Evolutionary conservation across 2,113 vertebrate species (phyloP).

Genomic region (Corythoichthys intestinalis): DNA sequence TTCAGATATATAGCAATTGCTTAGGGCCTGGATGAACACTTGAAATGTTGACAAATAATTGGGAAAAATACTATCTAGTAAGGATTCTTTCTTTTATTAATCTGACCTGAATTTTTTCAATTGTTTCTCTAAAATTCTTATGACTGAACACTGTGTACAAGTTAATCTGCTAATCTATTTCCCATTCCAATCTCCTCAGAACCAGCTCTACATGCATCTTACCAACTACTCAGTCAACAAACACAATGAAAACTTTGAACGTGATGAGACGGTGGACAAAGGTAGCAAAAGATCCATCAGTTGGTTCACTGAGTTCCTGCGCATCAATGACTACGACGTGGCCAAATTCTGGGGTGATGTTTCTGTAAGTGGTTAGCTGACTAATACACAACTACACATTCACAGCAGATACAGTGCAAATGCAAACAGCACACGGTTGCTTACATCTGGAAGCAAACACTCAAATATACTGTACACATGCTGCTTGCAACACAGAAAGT

Average conservation of each 20-base stretch:
- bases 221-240: slow-evolving; percentile 99
- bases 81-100: background rate
- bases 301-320: slow-evolving; percentile 97
- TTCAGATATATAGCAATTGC: too few species aligned
- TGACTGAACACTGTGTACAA: background rate
- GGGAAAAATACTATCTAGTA: background rate
- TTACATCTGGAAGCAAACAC: slow-evolving; percentile 7
- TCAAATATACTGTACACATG: slow-evolving; percentile 17
- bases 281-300: slow-evolving; percentile 97
- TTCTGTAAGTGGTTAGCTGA: slow-evolving; percentile 80
- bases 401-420: slow-evolving; percentile 19
- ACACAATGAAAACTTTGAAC: slow-evolving; percentile 94
- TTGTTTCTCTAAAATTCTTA: too few species aligned
- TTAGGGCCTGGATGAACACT: too few species aligned
- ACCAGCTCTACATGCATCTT: slow-evolving; percentile 95
- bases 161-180: background rate
- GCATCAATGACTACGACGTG: slow-evolving; percentile 89
- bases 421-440: slow-evolving; percentile 23
- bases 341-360: slow-evolving; percentile 96
- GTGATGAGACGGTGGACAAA: slow-evolving; percentile 92
- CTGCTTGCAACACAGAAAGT: slow-evolving; percentile 10
- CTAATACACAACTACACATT: slow-evolving; percentile 15
- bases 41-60: too few species aligned
- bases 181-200: slow-evolving; percentile 68
- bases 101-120: too few species aligned